Conservation (phyloP, 2,113 vertebrate species). For the Echinops telfairi region DNA sequence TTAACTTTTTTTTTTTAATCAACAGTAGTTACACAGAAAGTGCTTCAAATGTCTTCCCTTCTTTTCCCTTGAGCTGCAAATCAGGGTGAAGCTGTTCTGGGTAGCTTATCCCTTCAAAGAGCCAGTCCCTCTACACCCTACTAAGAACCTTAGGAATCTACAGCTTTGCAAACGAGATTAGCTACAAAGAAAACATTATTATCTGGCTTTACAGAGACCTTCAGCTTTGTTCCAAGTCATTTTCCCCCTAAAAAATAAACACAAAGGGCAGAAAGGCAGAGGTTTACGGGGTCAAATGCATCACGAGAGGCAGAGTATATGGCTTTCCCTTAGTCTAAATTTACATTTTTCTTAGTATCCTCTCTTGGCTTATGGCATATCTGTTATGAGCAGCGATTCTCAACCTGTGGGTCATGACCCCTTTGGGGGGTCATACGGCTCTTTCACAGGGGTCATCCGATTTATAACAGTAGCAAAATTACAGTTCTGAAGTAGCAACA, state of each 20-base stretch:
- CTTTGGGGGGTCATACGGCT: too few relatives aligned
- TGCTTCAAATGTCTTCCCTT: slow-evolving; percentile 5
- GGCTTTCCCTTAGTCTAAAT: slow-evolving; percentile 5
- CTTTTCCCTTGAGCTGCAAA: slow-evolving; percentile 55
- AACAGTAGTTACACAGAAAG: slow-evolving; percentile 37
- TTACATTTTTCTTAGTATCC: neutral
- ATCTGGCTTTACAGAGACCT: slow-evolving; percentile 73
- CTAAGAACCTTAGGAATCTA: slow-evolving; percentile 65
- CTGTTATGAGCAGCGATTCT: too few relatives aligned
- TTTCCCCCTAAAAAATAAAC: neutral
- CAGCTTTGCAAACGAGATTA: slow-evolving; percentile 76
- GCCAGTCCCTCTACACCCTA: slow-evolving; percentile 29
- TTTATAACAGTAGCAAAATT: too few relatives aligned
- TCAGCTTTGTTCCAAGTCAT: slow-evolving; percentile 67
- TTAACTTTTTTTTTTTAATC: slow-evolving; percentile 57
- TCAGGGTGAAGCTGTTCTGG: slow-evolving; percentile 53
- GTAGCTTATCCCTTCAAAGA: slow-evolving; percentile 66
- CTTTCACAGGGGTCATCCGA: too few relatives aligned
- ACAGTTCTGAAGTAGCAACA: too few relatives aligned
- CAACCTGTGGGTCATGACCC: too few relatives aligned
- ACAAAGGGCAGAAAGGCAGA: slow-evolving; percentile 57
- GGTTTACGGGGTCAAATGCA: slow-evolving; percentile 54
- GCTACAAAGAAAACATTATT: slow-evolving; percentile 77
- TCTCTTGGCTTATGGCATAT: neutral
- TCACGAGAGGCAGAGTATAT: neutral